Base-by-base conservation (phyloP, 2,888 invertebrate genomes). In the Drosophila leonis region DNA sequence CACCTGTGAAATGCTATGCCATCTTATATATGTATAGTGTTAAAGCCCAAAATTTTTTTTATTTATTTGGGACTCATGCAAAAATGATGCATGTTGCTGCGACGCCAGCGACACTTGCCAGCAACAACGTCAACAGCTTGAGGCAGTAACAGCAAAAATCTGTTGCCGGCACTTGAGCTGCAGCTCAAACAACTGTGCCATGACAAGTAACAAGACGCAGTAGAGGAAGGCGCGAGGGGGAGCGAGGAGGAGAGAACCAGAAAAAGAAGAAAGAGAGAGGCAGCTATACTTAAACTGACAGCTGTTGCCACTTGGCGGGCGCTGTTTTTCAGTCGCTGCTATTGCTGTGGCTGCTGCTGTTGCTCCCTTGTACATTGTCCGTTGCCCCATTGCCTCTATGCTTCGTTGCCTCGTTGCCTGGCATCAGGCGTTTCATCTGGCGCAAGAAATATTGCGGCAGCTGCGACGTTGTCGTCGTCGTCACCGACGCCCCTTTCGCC, bases 391-490 rank as follows among this genome's bases (percentile, higher is more conserved):
- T 61, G 64, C 44, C 81, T 69, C 76, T 13, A 20, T 61, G 64
- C 44, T 80, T 69, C 42, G 27, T 9, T 27, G 39, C 27, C n/a
- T 39, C 51, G 51, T 35, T 57, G 65, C 46, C 82, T 70, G 86
- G 91, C 92, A 91, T 90, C 92, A 92, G 92, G 92, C 81, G 88
- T 91, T 91, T 92, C 92, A 92, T 92, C 92, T 92, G 92, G 91
- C 89, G 83, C 82, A 91, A 91, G 91, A 90, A 90, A 90, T 91
- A 91, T 90, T 88, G 89, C 89, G 83, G 86, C 88, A 91, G 91
- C 90, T 83, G 83, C 71, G 82, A 80, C 91, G 79, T 10, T 42
- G 55, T 66, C 56, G 35, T 48, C 29, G 29, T 48, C 48, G 48
- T 4, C 48, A 76, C 75, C 72, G 61, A 73, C 83, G 78, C 76